Base-by-base conservation (phyloP, 2,113 vertebrate genomes). In the Lanius collurio region DNA sequence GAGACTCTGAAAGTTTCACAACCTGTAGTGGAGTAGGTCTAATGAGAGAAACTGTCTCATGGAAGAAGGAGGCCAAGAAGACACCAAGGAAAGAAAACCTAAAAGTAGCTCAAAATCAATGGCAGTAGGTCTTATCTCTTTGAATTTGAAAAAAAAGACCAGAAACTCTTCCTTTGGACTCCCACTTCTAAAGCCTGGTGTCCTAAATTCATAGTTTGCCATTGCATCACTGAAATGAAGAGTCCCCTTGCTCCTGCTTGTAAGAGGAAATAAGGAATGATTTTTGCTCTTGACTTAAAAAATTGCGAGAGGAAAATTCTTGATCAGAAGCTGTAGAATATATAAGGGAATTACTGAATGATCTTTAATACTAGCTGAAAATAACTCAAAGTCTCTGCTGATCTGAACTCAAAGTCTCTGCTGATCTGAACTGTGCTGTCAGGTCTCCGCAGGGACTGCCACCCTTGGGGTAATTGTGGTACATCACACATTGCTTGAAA, bases 351-450 rank as follows among this genome's bases (percentile, higher is more conserved):
- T 81, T 88, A 57, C 39, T 49, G 47, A 41, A 52, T 41, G 11
- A 91, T 96, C 57, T 87, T 94, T 84, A 60, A 79, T 87, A 78
- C 35, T n/a, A 60, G 37, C 64, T 94, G 95, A 96, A 94, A 89
- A 89, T 83, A 94, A 50, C 89, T 97, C 59, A 15, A 44, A 90
- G 52, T 47, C 83, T 90, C 47, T 95, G 49, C 52, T 87, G 76
- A 70, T 88, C 56, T 75, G 86, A 94, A 49, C 89, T 97, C 59
- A 15, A 44, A 90, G 52, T 46, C 83, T 90, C 47, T 95, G 47
- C 56, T 86, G 76, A 70, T 88, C 56, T 75, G 86, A 93, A 41
- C 49, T 56, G 63, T 50, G 76, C 83, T 93, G 79, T 83, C 95
- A 94, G 41, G n/a, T 75, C 52, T 93, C 93, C 74, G 80, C 59